Percentiles rank a stretch among this genome's conserved stretches.
phyloP scores from a whole-genome alignment of 2,797 vertebrate species.

The Lutra lutra region DNA sequence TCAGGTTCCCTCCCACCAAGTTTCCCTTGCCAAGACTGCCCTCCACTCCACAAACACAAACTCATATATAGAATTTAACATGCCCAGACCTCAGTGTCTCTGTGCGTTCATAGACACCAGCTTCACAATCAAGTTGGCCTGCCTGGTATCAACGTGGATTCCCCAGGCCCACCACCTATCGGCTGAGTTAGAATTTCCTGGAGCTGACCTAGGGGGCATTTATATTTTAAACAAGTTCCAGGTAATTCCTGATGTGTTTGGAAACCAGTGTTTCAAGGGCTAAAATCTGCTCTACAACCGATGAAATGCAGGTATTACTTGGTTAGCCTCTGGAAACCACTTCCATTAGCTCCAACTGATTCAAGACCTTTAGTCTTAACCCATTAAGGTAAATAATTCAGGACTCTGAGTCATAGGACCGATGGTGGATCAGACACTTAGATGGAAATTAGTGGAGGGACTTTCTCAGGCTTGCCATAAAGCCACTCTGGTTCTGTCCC shows the following conservation, averaged over 20 bases:
- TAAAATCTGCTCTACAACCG: neutral
- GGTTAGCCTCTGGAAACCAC: slow-evolving; percentile 12
- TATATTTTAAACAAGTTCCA: neutral
- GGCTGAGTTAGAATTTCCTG: neutral
- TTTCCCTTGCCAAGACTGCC: neutral
- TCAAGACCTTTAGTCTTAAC: neutral
- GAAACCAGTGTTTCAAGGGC: neutral
- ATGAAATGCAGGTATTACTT: neutral
- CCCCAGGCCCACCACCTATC: neutral
- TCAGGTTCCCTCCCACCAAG: neutral
- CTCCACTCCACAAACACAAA: neutral
- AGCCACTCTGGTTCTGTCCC: neutral
- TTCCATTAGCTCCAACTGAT: neutral
- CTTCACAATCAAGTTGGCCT: neutral
- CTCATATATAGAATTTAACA: neutral
- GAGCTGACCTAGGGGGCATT: neutral
- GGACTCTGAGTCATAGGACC: neutral
- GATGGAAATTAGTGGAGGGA: neutral
- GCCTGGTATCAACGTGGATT: neutral
- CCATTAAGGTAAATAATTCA: neutral
- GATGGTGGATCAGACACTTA: neutral
- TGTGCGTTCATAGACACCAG: no score
- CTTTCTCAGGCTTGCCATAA: neutral
- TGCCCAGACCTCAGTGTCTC: neutral
- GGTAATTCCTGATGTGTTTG: neutral